phyloP scores from a whole-genome alignment of 2,888 invertebrate genomes.

The Pharmacophagus antenor region DNA sequence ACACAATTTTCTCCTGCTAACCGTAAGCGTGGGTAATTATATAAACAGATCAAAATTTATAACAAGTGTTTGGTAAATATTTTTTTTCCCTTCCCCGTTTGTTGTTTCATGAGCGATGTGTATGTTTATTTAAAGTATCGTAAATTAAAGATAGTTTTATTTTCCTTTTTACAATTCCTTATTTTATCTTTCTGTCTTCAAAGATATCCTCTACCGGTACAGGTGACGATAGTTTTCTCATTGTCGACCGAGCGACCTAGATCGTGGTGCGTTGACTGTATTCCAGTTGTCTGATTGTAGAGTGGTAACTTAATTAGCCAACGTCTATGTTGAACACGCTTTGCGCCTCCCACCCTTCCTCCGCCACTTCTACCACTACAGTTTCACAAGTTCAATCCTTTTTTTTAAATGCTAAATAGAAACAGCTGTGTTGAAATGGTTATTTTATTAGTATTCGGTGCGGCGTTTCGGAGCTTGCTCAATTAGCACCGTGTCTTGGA shows the following conservation, averaged over 20 bases:
- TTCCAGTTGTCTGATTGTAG: background rate
- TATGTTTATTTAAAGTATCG: no score
- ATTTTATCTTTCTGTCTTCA: constrained; percentile 1
- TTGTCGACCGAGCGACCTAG: constrained; percentile 10
- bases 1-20: no score
- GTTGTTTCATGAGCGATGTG: no score
- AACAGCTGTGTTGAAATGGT: constrained; percentile 1
- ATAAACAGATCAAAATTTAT: no score
- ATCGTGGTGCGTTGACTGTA: background rate
- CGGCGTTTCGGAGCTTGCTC: background rate
- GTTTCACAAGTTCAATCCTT: constrained; percentile 2
- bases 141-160: no score
- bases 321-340: constrained; percentile 17
- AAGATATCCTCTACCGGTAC: background rate
- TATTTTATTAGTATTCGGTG: background rate
- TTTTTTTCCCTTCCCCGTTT: no score
- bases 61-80: no score
- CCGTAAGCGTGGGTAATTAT: no score
- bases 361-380: background rate
- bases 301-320: constrained; percentile 18
- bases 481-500: background rate
- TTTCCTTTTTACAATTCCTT: no score
- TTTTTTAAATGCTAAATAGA: background rate
- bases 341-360: no score
- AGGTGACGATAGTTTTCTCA: background rate